phyloP scores from a whole-genome alignment of 2,113 vertebrate genomes.

The Galemys pyrenaicus region DNA sequence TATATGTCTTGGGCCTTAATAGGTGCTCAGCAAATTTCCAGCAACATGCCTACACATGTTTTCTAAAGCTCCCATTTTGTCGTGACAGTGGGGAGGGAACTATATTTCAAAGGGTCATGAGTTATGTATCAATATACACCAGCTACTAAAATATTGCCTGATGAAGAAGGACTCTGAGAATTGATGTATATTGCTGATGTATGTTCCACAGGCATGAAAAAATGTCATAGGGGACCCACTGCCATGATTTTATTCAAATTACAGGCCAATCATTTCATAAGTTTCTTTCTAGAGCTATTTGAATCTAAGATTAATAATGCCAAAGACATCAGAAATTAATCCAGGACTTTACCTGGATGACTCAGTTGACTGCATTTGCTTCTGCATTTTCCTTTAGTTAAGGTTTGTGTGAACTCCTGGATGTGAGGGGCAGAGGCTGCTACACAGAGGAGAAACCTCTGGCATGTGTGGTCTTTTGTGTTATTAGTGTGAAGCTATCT shows the following conservation, averaged over 20 bases:
- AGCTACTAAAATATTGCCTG: not conserved
- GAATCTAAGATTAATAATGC: not conserved
- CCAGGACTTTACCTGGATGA: not conserved
- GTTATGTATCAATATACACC: not conserved
- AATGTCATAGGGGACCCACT: not conserved
- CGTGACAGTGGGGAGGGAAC: not conserved
- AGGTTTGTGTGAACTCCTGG: not conserved
- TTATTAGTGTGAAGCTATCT: not conserved
- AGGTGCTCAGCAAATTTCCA: not conserved
- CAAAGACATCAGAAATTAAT: not conserved
- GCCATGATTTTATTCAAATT: not conserved
- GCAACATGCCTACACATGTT: too few species aligned
- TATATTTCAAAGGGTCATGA: not conserved
- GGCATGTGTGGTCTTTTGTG: not conserved
- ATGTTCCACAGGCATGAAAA: not conserved
- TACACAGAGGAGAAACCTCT: not conserved
- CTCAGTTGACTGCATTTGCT: not conserved
- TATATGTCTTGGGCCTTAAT: not conserved
- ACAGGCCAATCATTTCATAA: not conserved
- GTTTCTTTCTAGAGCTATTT: not conserved
- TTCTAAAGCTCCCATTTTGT: not conserved
- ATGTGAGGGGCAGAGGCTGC: not conserved
- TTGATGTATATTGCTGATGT: not conserved
- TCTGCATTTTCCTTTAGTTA: not conserved
- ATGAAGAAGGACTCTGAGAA: not conserved